Conservation (phyloP, 2,888 invertebrate species). For the Mechanitis mazaeus region DNA sequence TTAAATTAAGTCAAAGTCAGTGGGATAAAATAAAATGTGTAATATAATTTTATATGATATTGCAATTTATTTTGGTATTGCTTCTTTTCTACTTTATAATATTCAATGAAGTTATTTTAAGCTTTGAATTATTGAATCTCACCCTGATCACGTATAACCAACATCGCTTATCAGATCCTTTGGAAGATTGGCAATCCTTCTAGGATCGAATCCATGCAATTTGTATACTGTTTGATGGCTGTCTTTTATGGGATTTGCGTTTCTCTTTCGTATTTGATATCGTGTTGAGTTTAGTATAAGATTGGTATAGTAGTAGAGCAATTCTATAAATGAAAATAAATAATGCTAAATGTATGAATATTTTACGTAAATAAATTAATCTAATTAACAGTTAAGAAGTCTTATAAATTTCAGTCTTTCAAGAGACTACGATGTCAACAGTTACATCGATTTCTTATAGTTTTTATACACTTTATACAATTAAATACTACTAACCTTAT, state of each 20-base stretch:
- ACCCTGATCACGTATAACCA: constrained; percentile 21
- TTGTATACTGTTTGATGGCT: constrained; percentile 18
- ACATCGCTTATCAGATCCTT: constrained; percentile 25
- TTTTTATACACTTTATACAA: too few species aligned
- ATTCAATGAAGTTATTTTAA: neutral
- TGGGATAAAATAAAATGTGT: neutral
- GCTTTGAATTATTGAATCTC: constrained; percentile 14
- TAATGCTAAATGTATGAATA: too few species aligned
- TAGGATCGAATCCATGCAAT: constrained; percentile 22
- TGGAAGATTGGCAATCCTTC: constrained; percentile 22
- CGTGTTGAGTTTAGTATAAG: neutral
- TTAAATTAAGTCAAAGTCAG: neutral
- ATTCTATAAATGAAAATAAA: too few species aligned
- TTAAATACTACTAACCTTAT: too few species aligned
- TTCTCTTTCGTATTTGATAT: constrained; percentile 8
- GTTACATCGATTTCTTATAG: too few species aligned
- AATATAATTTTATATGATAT: too few species aligned
- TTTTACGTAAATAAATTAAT: too few species aligned
- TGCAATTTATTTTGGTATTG: too few species aligned
- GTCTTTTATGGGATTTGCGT: constrained; percentile 14
- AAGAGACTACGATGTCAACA: too few species aligned
- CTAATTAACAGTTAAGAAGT: too few species aligned
- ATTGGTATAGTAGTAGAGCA: neutral
- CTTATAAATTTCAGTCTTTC: too few species aligned
- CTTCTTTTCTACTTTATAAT: too few species aligned